Evolutionary conservation across 1,140 invertebrate genomes (phyloP).

Genomic region (Nephila pilipes): DNA sequence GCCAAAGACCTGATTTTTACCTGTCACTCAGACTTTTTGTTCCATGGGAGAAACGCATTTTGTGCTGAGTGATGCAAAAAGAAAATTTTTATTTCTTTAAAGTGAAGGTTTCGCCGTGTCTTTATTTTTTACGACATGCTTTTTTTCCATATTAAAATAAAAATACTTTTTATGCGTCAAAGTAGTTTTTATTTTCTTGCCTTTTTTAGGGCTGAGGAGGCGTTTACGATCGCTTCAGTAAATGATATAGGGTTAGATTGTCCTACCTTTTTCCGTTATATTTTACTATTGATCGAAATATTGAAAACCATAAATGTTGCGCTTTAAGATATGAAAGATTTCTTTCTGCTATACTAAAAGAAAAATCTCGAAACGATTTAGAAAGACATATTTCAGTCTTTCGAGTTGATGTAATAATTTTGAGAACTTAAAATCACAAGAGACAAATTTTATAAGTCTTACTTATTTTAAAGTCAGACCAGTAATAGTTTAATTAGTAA

Average conservation of each 20-base stretch:
- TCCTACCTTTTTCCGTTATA: not conserved
- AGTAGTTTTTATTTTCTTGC: not conserved
- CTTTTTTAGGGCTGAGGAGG: not conserved
- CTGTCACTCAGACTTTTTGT: slow-evolving; percentile 37
- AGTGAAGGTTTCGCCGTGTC: not conserved
- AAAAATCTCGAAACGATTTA: not conserved
- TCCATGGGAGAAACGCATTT: not conserved
- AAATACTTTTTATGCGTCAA: not conserved
- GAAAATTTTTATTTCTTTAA: not conserved
- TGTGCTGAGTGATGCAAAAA: slow-evolving; percentile 35
- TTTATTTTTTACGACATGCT: slow-evolving; percentile 7
- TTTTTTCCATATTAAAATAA: slow-evolving; percentile 22
- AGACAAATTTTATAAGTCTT: too few species aligned
- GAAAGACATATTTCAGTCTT: not conserved
- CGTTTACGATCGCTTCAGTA: not conserved
- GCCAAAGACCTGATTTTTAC: not conserved
- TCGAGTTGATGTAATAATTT: too few species aligned
- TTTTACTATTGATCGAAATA: slow-evolving; percentile 1
- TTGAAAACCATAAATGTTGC: not conserved
- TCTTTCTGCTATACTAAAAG: not conserved
- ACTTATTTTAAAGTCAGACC: too few species aligned
- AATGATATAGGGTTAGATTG: not conserved
- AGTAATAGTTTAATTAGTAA: too few species aligned
- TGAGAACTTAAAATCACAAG: too few species aligned
- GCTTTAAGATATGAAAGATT: not conserved